These are phyloP conservation scores for Apodemus agrarius DNA, from an alignment of 2,797 vertebrate species.

Conservation along the genomic window DNA sequence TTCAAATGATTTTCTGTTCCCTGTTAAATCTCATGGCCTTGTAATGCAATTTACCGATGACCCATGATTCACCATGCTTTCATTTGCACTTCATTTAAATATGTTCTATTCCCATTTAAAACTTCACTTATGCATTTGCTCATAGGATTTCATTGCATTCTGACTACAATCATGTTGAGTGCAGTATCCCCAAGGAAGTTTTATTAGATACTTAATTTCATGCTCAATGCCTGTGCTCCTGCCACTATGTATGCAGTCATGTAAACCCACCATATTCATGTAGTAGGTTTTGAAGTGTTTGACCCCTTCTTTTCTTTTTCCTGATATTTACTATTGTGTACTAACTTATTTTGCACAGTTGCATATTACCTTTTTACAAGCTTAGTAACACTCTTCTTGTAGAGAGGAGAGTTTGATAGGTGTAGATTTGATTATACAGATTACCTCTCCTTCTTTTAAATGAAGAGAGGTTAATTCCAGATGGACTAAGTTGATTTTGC, in stretches of 20 bases:
- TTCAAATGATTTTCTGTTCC: not conserved
- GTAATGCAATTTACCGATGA: not conserved
- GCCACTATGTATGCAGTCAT: not conserved
- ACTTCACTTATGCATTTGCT: not conserved
- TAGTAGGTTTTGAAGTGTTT: not conserved
- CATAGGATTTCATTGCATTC: not conserved
- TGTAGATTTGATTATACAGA: not conserved
- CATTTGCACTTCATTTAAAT: not conserved
- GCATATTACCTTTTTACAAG: not conserved
- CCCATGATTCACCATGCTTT: not conserved
- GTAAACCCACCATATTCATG: not conserved
- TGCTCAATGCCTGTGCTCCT: not conserved
- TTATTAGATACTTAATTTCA: not conserved
- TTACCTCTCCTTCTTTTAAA: not conserved
- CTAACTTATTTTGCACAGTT: not conserved
- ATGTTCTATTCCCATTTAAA: not conserved
- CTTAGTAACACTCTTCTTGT: not conserved
- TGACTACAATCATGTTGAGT: not conserved
- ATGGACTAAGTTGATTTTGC: not conserved
- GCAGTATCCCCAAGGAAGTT: not conserved
- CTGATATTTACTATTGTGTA: not conserved
- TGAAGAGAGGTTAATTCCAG: not conserved
- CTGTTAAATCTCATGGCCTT: not conserved
- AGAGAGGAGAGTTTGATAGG: too few species aligned
- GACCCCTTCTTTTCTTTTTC: not conserved